phyloP scores from a whole-genome alignment of 2,888 invertebrate species.

The Andrena hattorfiana region DNA sequence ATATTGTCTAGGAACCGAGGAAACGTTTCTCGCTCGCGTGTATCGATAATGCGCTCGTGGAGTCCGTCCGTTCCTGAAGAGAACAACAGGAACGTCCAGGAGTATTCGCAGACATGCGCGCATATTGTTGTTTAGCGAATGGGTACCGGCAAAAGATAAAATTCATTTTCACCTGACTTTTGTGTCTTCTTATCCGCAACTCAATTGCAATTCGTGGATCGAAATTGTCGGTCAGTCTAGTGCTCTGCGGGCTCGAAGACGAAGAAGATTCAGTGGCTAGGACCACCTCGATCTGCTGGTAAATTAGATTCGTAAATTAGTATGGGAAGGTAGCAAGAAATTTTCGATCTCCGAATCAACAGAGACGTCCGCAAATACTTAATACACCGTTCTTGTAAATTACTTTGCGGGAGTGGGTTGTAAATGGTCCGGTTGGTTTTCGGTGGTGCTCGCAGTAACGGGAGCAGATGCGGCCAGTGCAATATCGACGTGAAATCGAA shows the following conservation, averaged over 20 bases:
- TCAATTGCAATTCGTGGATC: too few species aligned
- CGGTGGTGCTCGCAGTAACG: not conserved
- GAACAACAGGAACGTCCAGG: slow-evolving; percentile 20
- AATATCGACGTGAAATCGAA: slow-evolving; percentile 34
- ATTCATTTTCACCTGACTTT: too few species aligned
- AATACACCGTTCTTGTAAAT: not conserved
- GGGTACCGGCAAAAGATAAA: too few species aligned
- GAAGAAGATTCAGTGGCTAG: too few species aligned
- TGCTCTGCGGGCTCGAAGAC: too few species aligned
- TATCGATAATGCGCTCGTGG: slow-evolving; percentile 49
- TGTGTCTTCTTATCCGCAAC: too few species aligned
- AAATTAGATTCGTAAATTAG: not conserved
- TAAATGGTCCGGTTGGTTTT: slow-evolving; percentile 29
- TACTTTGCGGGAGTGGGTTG: slow-evolving; percentile 1
- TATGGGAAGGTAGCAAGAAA: not conserved
- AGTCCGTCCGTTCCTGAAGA: not conserved
- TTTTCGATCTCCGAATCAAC: not conserved
- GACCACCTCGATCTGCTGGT: too few species aligned
- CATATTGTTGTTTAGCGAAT: too few species aligned
- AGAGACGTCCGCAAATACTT: too few species aligned
- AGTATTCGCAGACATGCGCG: slow-evolving; percentile 16
- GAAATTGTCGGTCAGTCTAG: too few species aligned
- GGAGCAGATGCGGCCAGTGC: not conserved
- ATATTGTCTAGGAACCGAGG: slow-evolving; percentile 58
- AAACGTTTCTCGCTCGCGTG: slow-evolving; percentile 49